Evolutionary conservation across 92 coral and sea anemone species (phyloP), one percentile per base, ranked within the genome.

Genomic region (Muricea muricata): DNA sequence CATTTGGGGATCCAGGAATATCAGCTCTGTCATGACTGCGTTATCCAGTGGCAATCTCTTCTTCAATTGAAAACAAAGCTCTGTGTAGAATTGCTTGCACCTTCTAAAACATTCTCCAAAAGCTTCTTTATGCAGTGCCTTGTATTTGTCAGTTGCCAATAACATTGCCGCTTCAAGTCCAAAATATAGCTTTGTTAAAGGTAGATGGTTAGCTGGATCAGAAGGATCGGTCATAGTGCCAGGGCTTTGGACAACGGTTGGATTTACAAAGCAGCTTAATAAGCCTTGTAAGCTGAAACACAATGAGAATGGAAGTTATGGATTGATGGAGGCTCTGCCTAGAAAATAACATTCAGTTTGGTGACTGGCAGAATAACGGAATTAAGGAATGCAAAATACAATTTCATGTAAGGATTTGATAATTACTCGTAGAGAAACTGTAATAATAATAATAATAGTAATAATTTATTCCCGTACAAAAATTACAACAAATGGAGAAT

Each of bases 271-370:
- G 56, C 78, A 72, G 31, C 78, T 72, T 72, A 72, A 41, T 13
- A 72, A 70, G 76, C 76, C 76, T 70, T 70, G 76, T 70, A 70
- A 39, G 76, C 76, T 0, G 12, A 70, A 18, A 70, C 26, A 70
- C 76, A 70, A 33, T 70, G 76, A 0, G 76, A 33, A 70, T 70
- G 50, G 28, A 72, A 72, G 0, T 72, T 72, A 39, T 72, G 78
- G 78, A 72, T 33, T 39, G 78, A 72, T 72, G 78, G 78, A 4
- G 78, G 42, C 56, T 72, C 42, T 72, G 32, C 26, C 78, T 72
- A 57, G 14, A 72, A 72, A 13, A 72, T 72, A 39, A 72, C 78
- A 21, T 41, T 66, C 25, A 66, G 73, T 29, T 66, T 66, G 73
- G 21, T 66, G 25, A 66, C 73, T 11, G 33, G 42, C 10, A 32